Percentiles rank a stretch among this genome's conserved stretches.
These are phyloP conservation scores for Thamnophis elegans DNA, from an alignment of 2,797 vertebrate genomes.

Conservation along the genomic window DNA sequence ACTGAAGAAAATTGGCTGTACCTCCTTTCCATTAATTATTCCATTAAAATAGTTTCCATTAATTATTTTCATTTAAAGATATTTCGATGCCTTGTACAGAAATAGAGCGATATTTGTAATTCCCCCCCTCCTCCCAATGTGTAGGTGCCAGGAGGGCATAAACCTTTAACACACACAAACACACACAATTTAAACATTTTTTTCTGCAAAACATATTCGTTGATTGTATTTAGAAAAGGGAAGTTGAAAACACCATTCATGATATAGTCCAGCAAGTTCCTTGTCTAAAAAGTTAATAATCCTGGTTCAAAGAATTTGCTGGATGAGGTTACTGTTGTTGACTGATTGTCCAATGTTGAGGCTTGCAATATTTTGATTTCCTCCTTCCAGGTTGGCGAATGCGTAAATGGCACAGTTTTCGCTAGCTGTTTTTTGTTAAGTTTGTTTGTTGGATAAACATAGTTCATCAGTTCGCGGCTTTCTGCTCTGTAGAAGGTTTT, in stretches of 20 bases:
- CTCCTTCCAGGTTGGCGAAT: neutral
- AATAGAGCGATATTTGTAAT: neutral
- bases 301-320: neutral
- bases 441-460: neutral
- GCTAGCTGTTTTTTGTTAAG: neutral
- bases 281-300: neutral
- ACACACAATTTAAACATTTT: no score
- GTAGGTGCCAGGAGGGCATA: neutral
- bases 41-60: no score
- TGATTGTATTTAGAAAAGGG: neutral
- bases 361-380: neutral
- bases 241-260: neutral
- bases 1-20: neutral
- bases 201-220: neutral
- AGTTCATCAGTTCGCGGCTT: neutral
- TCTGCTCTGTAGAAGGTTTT: neutral
- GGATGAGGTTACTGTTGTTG: neutral
- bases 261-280: neutral
- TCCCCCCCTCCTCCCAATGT: accelerated
- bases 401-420: neutral
- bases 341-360: neutral
- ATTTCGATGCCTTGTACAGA: neutral
- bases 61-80: neutral
- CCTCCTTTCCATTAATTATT: no score
- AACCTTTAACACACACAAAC: neutral